A percentile compares a stretch with the other conserved stretches of the same genome.
phyloP scores from a whole-genome alignment of 2,888 invertebrate genomes.

The Euproctis similis region DNA sequence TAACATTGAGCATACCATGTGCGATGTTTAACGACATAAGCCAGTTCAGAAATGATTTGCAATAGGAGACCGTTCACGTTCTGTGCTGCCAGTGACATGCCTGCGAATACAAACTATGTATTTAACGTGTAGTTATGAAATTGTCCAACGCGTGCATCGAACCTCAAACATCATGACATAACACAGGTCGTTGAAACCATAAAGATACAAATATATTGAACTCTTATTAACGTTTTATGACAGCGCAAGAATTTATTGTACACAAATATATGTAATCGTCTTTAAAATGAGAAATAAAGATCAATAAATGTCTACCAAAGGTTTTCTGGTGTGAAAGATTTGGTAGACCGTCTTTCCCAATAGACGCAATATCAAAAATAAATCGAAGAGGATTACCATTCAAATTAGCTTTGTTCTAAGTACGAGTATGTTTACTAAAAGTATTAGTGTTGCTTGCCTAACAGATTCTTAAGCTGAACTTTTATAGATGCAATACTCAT shows the following conservation, averaged over 20 bases:
- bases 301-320: not conserved
- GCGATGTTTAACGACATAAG: slow-evolving; percentile 10
- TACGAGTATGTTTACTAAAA: no score
- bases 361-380: no score
- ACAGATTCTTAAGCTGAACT: no score
- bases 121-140: slow-evolving; percentile 42
- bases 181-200: slow-evolving; percentile 21
- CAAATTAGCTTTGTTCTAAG: not conserved
- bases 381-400: no score
- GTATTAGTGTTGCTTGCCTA: no score
- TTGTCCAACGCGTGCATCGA: slow-evolving; percentile 25
- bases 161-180: slow-evolving; percentile 40
- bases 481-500: no score
- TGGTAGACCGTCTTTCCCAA: no score
- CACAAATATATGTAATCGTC: not conserved
- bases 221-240: slow-evolving; percentile 11
- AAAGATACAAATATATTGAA: slow-evolving; percentile 20
- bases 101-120: slow-evolving; percentile 39
- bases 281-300: not conserved
- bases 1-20: slow-evolving; percentile 11
- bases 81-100: slow-evolving; percentile 23
- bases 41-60: slow-evolving; percentile 34
- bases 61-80: slow-evolving; percentile 25
- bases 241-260: not conserved
- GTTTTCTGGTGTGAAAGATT: no score